Evolutionary conservation across 2,888 invertebrate genomes (phyloP).

Genomic region (Euproctis similis): DNA sequence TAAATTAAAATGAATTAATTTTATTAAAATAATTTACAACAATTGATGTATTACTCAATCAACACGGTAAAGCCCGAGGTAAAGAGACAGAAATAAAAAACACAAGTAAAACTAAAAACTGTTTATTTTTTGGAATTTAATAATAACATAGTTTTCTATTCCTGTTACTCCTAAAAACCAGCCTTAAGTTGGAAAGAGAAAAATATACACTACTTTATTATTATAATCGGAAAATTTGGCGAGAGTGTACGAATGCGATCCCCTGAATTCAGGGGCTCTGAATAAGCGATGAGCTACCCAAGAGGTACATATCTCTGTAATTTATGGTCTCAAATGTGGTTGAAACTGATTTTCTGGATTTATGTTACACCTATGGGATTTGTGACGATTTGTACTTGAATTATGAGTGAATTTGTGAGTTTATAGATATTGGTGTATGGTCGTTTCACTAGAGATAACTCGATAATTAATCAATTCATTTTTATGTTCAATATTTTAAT

Average conservation of each 20-base stretch:
- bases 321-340: slow-evolving; percentile 30
- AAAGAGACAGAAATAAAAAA: too few relatives aligned
- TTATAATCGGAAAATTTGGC: slow-evolving; percentile 63
- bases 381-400: slow-evolving; percentile 17
- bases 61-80: too few relatives aligned
- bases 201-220: slow-evolving; percentile 50
- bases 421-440: slow-evolving; percentile 1
- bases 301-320: slow-evolving; percentile 38
- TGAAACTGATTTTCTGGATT: slow-evolving; percentile 27
- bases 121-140: too few relatives aligned
- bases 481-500: too few relatives aligned
- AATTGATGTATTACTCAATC: too few relatives aligned
- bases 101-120: too few relatives aligned
- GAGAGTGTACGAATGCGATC: slow-evolving; percentile 41
- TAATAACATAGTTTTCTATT: too few relatives aligned
- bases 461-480: too few relatives aligned
- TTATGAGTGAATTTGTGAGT: slow-evolving; percentile 5
- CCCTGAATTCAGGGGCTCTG: slow-evolving; percentile 41
- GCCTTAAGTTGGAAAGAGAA: slow-evolving; percentile 27
- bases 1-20: too few relatives aligned
- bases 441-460: too few relatives aligned
- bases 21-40: too few relatives aligned
- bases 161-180: background rate
- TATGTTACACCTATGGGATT: slow-evolving; percentile 13
- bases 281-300: slow-evolving; percentile 55